A percentile compares a stretch with the other conserved stretches of the same genome.
Evolutionary conservation across 2,888 invertebrate species (phyloP).

Genomic region (Orthonychiurus folsomi): DNA sequence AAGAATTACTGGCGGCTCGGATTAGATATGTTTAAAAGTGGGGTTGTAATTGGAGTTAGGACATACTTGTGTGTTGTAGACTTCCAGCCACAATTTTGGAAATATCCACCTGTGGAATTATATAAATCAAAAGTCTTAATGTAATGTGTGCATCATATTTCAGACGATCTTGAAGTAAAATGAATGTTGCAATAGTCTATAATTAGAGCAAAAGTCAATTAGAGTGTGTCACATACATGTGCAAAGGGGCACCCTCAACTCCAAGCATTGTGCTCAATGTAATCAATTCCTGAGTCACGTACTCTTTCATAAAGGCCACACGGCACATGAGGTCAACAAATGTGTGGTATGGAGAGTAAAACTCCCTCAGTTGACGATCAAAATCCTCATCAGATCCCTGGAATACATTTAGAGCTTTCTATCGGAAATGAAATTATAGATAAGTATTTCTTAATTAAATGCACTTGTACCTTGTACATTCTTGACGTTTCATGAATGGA

Average conservation of each 20-base stretch:
- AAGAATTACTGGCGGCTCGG: not conserved
- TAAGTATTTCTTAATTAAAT: not conserved
- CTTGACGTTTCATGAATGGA: not conserved
- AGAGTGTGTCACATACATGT: too few relatives aligned
- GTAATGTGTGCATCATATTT: too few relatives aligned
- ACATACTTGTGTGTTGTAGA: conserved; percentile 62
- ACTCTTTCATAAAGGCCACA: conserved; percentile 78
- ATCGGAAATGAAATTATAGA: conserved; percentile 5
- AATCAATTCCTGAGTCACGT: conserved; percentile 74
- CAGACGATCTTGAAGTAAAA: too few relatives aligned
- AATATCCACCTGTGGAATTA: too few relatives aligned
- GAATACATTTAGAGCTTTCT: conserved; percentile 40
- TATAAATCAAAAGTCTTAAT: too few relatives aligned
- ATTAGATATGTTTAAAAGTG: not conserved
- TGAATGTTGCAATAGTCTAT: too few relatives aligned
- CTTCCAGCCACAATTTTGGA: conserved; percentile 85
- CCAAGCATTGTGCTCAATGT: conserved; percentile 81
- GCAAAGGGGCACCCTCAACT: conserved; percentile 77
- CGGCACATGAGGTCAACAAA: conserved; percentile 79
- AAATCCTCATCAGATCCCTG: conserved; percentile 67
- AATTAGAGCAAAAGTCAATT: too few relatives aligned
- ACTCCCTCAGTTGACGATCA: conserved; percentile 63
- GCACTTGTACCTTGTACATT: not conserved
- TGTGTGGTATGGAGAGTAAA: conserved; percentile 79
- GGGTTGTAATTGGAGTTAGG: too few relatives aligned